Base-by-base conservation (phyloP, 2,113 vertebrate genomes). In the Emydocephalus ijimae region DNA sequence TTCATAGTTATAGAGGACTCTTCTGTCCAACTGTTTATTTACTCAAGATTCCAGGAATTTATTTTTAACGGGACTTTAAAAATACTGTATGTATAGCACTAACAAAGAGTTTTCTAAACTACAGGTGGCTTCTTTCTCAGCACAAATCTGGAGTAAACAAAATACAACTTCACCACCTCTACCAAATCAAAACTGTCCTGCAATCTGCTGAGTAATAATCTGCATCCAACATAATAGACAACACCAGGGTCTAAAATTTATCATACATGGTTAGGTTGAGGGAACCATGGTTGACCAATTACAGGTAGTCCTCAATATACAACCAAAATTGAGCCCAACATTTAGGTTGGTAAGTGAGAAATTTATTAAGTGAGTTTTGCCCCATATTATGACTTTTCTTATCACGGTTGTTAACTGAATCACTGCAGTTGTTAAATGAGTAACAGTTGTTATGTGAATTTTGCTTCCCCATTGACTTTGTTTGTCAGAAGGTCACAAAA, bases 11-110 rank as follows among this genome's bases (percentile, higher is more conserved):
- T 94, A 97, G 96, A 96, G 81, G 93, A 91, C 94, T 95, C 95
- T 95, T 97, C 96, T 96, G 95, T 97, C 96, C 95, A 93, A 95
- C 95, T 96, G 96, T 96, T 96, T 97, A 97, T 97, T 97, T 96
- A 96, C 92, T 88, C 94, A 95, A 91, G 94, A 92, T 89, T 94
- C 94, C 88, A 96, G 95, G 95, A 95, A 97, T 97, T 96, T 96
- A 95, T 96, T 96, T 96, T 97, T 96, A 97, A 96, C 94, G 96
- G 93, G 94, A 93, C 93, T 95, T 92, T 0, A 74, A 95, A 96
- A 97, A 95, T 89, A 90, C 91, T 61, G 29, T 85, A 45, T 96
- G 94, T 93, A 96, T 52, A 90, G 86, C 23, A 91, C 92, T 94
- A 96, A 96, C 95, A 97, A 97, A 96, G 96, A 94, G 93, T 94